phyloP scores from a whole-genome alignment of 2,113 vertebrate genomes.

The Vimba vimba region DNA sequence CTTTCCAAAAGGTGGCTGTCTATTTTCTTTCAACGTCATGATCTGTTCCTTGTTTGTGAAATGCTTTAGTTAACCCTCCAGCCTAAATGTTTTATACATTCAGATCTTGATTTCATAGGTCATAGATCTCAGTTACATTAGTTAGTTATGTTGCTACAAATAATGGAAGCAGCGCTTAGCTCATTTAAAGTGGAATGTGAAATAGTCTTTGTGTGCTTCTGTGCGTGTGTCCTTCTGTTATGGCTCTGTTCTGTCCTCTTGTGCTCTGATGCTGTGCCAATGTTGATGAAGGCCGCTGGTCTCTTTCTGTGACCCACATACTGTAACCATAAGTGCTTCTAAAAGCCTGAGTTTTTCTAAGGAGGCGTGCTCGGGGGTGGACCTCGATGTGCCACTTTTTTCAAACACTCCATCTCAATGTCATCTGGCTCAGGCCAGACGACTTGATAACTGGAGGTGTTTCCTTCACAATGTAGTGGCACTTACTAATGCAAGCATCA shows the following conservation, averaged over 20 bases:
- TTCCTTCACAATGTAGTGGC: background rate
- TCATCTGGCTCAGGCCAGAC: background rate
- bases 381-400: constrained; percentile 39
- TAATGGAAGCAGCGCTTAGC: background rate
- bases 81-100: background rate
- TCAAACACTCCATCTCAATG: constrained; percentile 28
- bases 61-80: background rate
- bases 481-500: background rate
- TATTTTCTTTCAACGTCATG: background rate
- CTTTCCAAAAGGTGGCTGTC: background rate
- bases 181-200: constrained; percentile 4
- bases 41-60: background rate
- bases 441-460: background rate
- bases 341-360: constrained; percentile 52
- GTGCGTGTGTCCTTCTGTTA: constrained; percentile 7
- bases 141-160: background rate
- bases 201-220: background rate
- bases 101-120: background rate
- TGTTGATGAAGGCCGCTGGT: constrained; percentile 44
- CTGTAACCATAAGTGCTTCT: constrained; percentile 53
- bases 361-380: constrained; percentile 32
- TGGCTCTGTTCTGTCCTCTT: constrained; percentile 16
- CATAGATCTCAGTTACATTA: constrained; percentile 11
- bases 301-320: constrained; percentile 54
- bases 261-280: constrained; percentile 30